phyloP scores from a whole-genome alignment of 2,797 vertebrate species.

The Pagetopsis macropterus region DNA sequence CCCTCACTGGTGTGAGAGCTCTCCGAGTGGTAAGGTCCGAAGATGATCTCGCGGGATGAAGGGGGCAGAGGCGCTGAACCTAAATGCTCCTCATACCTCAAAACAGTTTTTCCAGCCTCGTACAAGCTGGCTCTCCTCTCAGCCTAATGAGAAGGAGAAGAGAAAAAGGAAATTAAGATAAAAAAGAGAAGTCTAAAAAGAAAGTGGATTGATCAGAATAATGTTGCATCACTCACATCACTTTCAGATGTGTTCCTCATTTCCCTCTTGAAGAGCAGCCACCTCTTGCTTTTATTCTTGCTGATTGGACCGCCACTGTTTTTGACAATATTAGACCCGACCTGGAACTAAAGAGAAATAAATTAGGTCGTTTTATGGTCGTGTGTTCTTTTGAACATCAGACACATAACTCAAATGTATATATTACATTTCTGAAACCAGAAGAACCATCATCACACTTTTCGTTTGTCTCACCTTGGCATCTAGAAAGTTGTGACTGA shows the following conservation, averaged over 20 bases:
- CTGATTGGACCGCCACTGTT: constrained; percentile 82
- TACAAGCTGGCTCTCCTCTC: constrained; percentile 84
- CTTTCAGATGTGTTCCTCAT: constrained; percentile 68
- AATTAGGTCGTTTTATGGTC: constrained; percentile 1
- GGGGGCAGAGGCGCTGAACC: constrained; percentile 72
- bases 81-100: constrained; percentile 78
- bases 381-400: background rate
- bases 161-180: background rate
- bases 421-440: background rate
- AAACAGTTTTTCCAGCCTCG: constrained; percentile 82
- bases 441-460: background rate
- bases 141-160: constrained; percentile 66
- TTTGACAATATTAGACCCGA: constrained; percentile 85
- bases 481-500: constrained; percentile 84
- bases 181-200: background rate
- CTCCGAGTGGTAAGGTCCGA: constrained; percentile 78
- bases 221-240: constrained; percentile 80
- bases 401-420: background rate
- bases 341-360: constrained; percentile 75
- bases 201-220: background rate
- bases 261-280: constrained; percentile 81
- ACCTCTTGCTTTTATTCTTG: constrained; percentile 78
- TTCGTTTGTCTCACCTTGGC: constrained; percentile 85
- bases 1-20: constrained; percentile 90
- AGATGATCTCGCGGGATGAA: constrained; percentile 77